Conservation (phyloP, 2,888 invertebrate genomes). For the Petrolisthes cinctipes region DNA sequence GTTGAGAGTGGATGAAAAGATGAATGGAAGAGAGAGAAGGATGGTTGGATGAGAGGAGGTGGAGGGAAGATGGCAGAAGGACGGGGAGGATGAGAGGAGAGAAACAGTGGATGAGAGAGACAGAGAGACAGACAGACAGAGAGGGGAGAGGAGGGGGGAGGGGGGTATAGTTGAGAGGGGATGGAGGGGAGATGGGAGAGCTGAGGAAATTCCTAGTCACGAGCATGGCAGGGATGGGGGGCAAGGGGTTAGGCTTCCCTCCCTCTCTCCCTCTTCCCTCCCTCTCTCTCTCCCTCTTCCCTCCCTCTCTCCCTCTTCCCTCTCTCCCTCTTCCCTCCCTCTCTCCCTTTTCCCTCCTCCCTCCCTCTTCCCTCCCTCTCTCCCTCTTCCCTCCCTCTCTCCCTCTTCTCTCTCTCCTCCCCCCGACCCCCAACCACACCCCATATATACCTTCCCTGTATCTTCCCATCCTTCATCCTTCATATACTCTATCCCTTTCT, state of each 20-base stretch:
- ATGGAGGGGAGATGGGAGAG: background rate
- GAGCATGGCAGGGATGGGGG: background rate
- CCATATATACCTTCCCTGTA: background rate
- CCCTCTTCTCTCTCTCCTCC: background rate
- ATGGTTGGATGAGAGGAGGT: background rate
- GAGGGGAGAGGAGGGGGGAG: background rate
- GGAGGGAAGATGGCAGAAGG: background rate
- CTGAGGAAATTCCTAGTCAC: conserved; percentile 5
- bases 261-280: background rate
- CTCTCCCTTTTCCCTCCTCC: background rate
- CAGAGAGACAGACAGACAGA: background rate
- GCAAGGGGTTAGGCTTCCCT: background rate
- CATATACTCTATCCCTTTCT: too few relatives aligned
- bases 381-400: background rate
- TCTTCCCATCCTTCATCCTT: too few relatives aligned
- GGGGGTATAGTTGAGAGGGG: background rate
- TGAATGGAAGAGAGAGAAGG: background rate
- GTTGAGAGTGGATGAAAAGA: background rate
- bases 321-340: background rate
- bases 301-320: background rate
- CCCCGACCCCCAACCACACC: background rate
- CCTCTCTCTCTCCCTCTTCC: background rate
- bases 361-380: background rate
- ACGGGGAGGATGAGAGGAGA: background rate
- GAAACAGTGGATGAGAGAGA: background rate